Evolutionary conservation across 2,888 invertebrate genomes (phyloP).

Genomic region (Drosophila tanythrix): DNA sequence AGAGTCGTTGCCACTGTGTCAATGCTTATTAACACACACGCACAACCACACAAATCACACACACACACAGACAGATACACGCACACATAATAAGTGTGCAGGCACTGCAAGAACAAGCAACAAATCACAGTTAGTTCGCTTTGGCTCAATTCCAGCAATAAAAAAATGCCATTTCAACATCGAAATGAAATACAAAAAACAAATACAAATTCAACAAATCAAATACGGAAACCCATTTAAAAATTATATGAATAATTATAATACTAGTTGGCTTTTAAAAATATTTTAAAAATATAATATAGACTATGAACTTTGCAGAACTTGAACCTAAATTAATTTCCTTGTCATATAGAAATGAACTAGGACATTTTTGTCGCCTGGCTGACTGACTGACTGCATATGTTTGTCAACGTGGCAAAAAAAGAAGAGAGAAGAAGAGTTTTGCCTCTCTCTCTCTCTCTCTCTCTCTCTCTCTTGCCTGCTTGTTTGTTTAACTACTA

Average conservation of each 20-base stretch:
- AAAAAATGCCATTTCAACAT: neutral
- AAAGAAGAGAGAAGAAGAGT: slow-evolving; percentile 26
- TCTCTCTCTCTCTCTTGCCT: slow-evolving; percentile 13
- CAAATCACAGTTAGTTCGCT: slow-evolving; percentile 26
- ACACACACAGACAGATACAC: slow-evolving; percentile 3
- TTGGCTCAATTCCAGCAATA: slow-evolving; percentile 2
- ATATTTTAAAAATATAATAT: neutral
- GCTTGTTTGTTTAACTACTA: slow-evolving; percentile 38
- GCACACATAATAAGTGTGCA: slow-evolving; percentile 17
- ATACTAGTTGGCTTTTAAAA: neutral
- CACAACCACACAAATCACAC: slow-evolving; percentile 43
- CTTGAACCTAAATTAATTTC: neutral
- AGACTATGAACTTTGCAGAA: neutral
- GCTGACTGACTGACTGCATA: slow-evolving; percentile 34
- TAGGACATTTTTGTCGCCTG: slow-evolving; percentile 72
- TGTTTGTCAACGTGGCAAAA: slow-evolving; percentile 56
- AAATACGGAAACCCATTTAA: neutral
- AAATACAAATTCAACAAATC: neutral
- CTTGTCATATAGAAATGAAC: neutral
- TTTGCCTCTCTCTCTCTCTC: slow-evolving; percentile 20
- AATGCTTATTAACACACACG: slow-evolving; percentile 73
- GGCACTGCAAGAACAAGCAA: slow-evolving; percentile 27
- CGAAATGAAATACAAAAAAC: neutral
- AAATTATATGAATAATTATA: neutral
- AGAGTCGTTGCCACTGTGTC: slow-evolving; percentile 72